Evolutionary conservation across 2,888 invertebrate genomes (phyloP).

Genomic region (Lasioglossum oenotherae): DNA sequence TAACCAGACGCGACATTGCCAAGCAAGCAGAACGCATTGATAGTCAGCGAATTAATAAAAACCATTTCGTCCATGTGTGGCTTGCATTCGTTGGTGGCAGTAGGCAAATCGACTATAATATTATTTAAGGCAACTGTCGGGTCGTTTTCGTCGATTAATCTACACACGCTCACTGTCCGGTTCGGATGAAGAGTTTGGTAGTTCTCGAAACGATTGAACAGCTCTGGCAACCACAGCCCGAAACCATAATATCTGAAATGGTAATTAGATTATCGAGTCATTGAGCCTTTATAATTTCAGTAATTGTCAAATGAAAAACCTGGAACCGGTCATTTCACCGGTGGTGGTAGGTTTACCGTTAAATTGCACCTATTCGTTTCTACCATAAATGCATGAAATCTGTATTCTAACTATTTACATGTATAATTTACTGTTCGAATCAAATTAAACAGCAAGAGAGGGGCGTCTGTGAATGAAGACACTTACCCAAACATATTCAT

Average conservation of each 20-base stretch:
- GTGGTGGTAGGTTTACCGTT: no score
- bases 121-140: background rate
- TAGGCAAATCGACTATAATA: conserved; percentile 23
- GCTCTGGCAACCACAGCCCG: conserved; percentile 91
- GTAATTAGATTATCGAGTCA: conserved; percentile 1
- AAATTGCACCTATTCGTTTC: no score
- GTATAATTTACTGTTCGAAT: background rate
- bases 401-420: no score
- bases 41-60: conserved; percentile 88
- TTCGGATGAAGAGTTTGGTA: conserved; percentile 84
- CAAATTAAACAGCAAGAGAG: background rate
- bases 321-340: no score
- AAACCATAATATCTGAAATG: conserved; percentile 88
- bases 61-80: conserved; percentile 86
- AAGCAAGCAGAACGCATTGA: conserved; percentile 88
- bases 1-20: conserved; percentile 88
- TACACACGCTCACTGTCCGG: conserved; percentile 84
- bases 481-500: conserved; percentile 89
- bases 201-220: conserved; percentile 87
- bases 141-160: conserved; percentile 76
- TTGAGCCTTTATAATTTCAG: background rate
- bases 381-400: no score
- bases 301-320: no score
- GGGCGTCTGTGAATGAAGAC: background rate
- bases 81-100: conserved; percentile 81